Base-by-base conservation (phyloP, 2,888 invertebrate species). In the Polia nebulosa region DNA sequence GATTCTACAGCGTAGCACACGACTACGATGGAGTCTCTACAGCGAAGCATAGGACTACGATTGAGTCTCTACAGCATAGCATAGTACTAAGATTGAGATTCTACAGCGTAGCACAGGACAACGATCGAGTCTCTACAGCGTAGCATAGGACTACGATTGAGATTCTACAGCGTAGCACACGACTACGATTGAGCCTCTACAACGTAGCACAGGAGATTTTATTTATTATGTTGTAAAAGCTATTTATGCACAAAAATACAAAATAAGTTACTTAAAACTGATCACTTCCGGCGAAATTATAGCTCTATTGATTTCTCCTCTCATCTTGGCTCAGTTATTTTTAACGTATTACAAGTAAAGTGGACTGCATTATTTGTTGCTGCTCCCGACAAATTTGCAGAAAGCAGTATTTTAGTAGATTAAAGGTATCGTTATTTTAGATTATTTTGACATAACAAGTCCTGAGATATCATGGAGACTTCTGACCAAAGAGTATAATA, bases 211-310 rank as follows among this genome's bases (percentile, higher is more conserved):
- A 6, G 7, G 32, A 32, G 7, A 32, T 8, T 32, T 32, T 32
- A 32, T 32, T 32, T 32, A 32, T 32, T 32, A 32, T 41, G 29
- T n/a, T 5, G n/a, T n/a, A n/a, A n/a, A n/a, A n/a, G n/a, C n/a
- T n/a, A n/a, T n/a, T n/a, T n/a, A 34, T 9, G 32, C 17, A 15
- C 4, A 49, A 17, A 27, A 17, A 49, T 15, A 36, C n/a, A 41
- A 56, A 34, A 15, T 15, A 20, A 22, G 0, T 29, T 84, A 94
- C 94, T 91, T 89, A 55, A 88, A 91, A 47, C 92, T 76, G 36
- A 94, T 85, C 25, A 91, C 84, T 72, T 92, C 90, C 0, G 93
- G 91, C 15, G 94, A 92, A 56, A 84, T 84, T 49, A 94, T 85
- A 41, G 84, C 80, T 62, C 73, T 85, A 81, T 93, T 91, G 64